phyloP scores from a whole-genome alignment of 2,113 vertebrate genomes.

The Scopus umbretta region DNA sequence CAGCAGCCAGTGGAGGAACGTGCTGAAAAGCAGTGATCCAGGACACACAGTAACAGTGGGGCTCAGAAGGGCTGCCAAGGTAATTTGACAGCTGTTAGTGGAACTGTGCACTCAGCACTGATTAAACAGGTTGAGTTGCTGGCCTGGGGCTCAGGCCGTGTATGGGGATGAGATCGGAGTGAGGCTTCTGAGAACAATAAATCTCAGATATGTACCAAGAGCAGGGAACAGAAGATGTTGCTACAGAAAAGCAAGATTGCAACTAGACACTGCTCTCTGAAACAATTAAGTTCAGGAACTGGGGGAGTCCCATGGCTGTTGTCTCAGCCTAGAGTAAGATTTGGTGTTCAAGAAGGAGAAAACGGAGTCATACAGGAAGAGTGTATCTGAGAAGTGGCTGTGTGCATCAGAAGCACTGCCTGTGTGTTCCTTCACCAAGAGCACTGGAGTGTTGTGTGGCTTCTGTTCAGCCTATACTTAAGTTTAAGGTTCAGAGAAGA shows the following conservation, averaged over 20 bases:
- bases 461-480: background rate
- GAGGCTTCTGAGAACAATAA: background rate
- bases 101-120: background rate
- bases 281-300: background rate
- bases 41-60: background rate
- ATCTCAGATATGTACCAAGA: background rate
- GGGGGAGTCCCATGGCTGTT: background rate
- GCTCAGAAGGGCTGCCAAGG: background rate
- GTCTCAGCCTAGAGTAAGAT: background rate
- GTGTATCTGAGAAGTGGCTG: background rate
- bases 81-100: background rate
- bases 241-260: background rate
- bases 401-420: background rate
- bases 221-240: background rate
- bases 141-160: slow-evolving; percentile 11
- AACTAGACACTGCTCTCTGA: background rate
- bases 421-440: background rate
- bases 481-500: background rate
- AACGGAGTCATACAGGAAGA: background rate
- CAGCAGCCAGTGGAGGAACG: background rate
- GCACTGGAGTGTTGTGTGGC: background rate
- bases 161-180: accelerated
- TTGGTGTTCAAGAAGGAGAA: background rate
- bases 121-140: background rate
- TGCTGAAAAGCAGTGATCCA: background rate